phyloP scores from a whole-genome alignment of 2,797 vertebrate species.

The Geotrypetes seraphini region DNA sequence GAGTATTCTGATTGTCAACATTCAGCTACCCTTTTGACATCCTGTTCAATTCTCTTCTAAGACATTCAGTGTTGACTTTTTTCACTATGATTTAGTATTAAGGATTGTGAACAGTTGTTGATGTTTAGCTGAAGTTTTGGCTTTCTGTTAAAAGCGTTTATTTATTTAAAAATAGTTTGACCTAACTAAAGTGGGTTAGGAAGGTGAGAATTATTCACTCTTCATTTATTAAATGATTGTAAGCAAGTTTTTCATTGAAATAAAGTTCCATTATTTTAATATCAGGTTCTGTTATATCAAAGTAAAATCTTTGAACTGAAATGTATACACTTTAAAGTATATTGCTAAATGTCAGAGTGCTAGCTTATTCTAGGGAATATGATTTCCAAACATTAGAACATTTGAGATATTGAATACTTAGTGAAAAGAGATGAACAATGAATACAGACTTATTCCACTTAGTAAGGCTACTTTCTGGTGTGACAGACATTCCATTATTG shows the following conservation, averaged over 20 bases:
- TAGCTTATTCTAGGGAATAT: no score
- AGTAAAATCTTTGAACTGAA: no score
- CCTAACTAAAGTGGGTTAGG: slow-evolving; percentile 48
- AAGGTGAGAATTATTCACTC: slow-evolving; percentile 51
- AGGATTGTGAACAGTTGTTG: slow-evolving; percentile 37
- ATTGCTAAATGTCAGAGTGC: no score
- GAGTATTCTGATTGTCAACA: slow-evolving; percentile 42
- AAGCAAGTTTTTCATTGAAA: slow-evolving; percentile 72
- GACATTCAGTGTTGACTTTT: slow-evolving; percentile 44
- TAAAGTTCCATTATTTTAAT: slow-evolving; percentile 68
- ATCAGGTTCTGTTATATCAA: no score
- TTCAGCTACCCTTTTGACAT: slow-evolving; percentile 30
- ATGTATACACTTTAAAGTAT: no score
- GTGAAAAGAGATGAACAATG: no score
- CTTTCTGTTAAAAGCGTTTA: slow-evolving; percentile 60
- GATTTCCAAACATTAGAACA: no score
- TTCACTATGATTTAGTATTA: slow-evolving; percentile 47
- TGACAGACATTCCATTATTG: no score
- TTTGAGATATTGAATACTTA: no score
- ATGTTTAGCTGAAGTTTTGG: slow-evolving; percentile 53
- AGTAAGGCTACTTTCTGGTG: no score
- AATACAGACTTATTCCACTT: no score
- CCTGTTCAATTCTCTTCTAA: slow-evolving; percentile 27
- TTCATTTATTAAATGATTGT: slow-evolving; percentile 63
- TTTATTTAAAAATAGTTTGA: slow-evolving; percentile 63